These are phyloP conservation scores for Dreissena polymorpha DNA, from an alignment of 1,140 invertebrate species.

Conservation along the genomic window DNA sequence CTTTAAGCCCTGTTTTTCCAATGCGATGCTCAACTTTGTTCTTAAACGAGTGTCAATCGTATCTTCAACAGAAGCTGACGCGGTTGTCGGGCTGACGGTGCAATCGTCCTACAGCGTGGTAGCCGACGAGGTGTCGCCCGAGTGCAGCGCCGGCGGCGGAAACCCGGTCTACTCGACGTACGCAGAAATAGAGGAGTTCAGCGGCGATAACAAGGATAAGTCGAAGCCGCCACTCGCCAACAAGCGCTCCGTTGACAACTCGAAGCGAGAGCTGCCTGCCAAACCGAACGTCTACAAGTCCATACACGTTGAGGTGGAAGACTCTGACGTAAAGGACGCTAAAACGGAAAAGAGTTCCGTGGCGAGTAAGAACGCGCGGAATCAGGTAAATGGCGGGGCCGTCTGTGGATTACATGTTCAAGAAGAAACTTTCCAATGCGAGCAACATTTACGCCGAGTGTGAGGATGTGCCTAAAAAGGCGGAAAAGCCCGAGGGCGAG, in stretches of 20 bases:
- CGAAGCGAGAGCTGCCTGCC: slow-evolving; percentile 41
- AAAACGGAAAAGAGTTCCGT: slow-evolving; percentile 31
- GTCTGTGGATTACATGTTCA: slow-evolving; percentile 13
- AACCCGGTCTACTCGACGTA: slow-evolving; percentile 30
- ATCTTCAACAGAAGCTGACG: not conserved
- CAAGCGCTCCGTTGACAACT: slow-evolving; percentile 45
- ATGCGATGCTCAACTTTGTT: too few relatives aligned
- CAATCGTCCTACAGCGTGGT: slow-evolving; percentile 45
- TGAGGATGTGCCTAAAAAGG: slow-evolving; percentile 27
- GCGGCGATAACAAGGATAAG: slow-evolving; percentile 5
- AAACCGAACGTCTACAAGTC: slow-evolving; percentile 17
- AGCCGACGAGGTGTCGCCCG: slow-evolving; percentile 22
- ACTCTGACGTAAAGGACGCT: slow-evolving; percentile 32
- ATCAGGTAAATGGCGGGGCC: slow-evolving; percentile 13
- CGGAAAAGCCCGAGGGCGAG: slow-evolving; percentile 2
- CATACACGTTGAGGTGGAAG: slow-evolving; percentile 45
- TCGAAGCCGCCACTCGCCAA: slow-evolving; percentile 9
- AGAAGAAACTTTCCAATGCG: slow-evolving; percentile 50
- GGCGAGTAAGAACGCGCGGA: slow-evolving; percentile 35
- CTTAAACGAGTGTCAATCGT: too few relatives aligned
- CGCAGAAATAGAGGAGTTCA: slow-evolving; percentile 46
- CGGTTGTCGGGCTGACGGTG: not conserved
- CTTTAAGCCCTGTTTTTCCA: too few relatives aligned
- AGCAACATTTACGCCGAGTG: slow-evolving; percentile 54
- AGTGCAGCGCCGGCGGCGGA: not conserved